Base-by-base conservation (phyloP, 1,140 invertebrate species). In the Saccostrea glomerata region DNA sequence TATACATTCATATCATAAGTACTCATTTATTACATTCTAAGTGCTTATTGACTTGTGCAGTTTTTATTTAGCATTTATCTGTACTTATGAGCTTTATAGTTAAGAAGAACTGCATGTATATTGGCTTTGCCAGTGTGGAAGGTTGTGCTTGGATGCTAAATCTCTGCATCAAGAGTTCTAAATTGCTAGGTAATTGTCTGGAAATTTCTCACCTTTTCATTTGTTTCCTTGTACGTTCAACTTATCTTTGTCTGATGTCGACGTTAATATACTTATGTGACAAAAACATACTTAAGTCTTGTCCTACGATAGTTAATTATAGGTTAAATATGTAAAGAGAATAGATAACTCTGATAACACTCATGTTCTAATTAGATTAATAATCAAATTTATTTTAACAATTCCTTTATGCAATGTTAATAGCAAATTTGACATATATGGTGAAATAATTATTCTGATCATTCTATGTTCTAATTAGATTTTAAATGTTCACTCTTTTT, bases 391-490 rank as follows among this genome's bases (percentile, higher is more conserved):
- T 20, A n/a, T 23, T n/a, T 20, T 15, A 47, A 47, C n/a, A 20
- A 23, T 23, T 63, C 15, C 15, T 63, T 66, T 66, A 66, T 23
- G 60, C 60, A 66, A 47, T 47, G 47, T 47, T 47, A 47, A 47
- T 47, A 7, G 9, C 47, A 47, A 47, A 47, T 47, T 47, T 47
- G 47, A 47, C 47, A 47, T 47, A 47, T 47, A 47, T 47, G 47
- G 5, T 47, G 47, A 9, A 47, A 47, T 47, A 47, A 47, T 47
- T 47, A 47, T 47, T 47, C 47, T n/a, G 17, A 66, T 66, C 7
- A 66, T 66, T n/a, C 23, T 23, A 66, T 66, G 60, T 66, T 66
- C 60, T 66, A 66, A 66, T 66, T 66, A 66, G 15, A n/a, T 66
- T 66, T n/a, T 66, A 23, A 66, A 66, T 66, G 20, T 47, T 20